phyloP scores from a whole-genome alignment of 2,797 vertebrate genomes.

The Eutrigla gurnardus region DNA sequence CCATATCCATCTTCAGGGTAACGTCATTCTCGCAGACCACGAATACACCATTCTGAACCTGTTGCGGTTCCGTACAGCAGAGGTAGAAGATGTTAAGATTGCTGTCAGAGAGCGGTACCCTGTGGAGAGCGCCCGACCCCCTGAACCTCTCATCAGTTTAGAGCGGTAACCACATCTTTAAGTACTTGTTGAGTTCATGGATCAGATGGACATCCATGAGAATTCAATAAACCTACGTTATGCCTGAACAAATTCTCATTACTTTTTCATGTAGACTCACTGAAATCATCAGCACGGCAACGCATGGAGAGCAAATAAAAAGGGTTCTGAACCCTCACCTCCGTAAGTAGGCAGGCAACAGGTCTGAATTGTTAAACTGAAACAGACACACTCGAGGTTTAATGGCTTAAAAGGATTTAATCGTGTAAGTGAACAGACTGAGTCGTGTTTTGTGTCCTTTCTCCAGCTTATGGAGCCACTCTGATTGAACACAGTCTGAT shows the following conservation, averaged over 20 bases:
- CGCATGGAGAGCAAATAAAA: constrained; percentile 92
- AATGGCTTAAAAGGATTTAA: background rate
- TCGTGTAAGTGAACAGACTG: background rate
- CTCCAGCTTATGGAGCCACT: constrained; percentile 89
- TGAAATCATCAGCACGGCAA: constrained; percentile 87
- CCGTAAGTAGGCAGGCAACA: constrained; percentile 83
- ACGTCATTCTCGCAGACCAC: constrained; percentile 93
- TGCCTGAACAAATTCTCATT: background rate
- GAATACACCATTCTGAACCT: constrained; percentile 95
- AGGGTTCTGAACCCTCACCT: constrained; percentile 93
- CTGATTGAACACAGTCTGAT: constrained; percentile 96
- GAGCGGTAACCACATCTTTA: constrained; percentile 82
- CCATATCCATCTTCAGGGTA: constrained; percentile 85
- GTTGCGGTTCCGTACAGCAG: constrained; percentile 92
- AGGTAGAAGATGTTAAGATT: constrained; percentile 93
- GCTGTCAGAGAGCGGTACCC: constrained; percentile 95
- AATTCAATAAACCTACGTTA: background rate
- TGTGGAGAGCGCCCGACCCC: constrained; percentile 86
- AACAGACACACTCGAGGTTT: background rate
- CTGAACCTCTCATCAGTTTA: constrained; percentile 87
- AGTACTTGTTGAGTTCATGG: background rate
- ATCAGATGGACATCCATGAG: background rate
- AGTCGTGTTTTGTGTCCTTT: constrained; percentile 10
- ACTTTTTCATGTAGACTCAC: constrained; percentile 82
- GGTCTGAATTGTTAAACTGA: background rate